Conservation (phyloP, 2,113 vertebrate genomes). For the Equus quagga region DNA sequence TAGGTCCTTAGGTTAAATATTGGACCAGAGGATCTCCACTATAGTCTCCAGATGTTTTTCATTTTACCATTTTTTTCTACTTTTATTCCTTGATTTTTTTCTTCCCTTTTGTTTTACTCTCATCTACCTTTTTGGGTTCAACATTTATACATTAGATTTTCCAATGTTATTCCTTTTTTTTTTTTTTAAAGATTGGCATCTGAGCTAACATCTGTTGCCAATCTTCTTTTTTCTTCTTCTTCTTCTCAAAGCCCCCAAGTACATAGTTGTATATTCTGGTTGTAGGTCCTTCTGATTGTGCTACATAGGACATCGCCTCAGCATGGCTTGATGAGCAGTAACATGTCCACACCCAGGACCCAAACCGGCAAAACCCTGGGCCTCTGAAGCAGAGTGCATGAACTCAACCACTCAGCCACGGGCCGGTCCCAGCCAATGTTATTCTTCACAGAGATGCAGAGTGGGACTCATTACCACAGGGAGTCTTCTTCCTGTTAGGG, state of each 20-base stretch:
- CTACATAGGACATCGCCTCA: no score
- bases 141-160: neutral
- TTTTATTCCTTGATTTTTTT: neutral
- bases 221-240: no score
- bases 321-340: no score
- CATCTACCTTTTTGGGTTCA: neutral
- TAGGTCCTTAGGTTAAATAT: neutral
- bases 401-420: no score
- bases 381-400: no score
- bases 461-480: neutral
- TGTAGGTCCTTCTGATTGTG: no score
- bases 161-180: neutral
- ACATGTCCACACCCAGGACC: no score
- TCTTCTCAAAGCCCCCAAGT: no score
- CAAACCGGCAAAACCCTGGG: no score
- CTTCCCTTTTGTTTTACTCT: neutral
- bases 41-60: neutral
- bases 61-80: neutral
- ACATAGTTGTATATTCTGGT: no score
- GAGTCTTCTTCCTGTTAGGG: neutral
- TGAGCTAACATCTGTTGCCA: no score
- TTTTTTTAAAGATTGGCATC: no score
- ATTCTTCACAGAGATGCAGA: conserved; percentile 11
- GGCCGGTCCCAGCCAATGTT: neutral
- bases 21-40: neutral